Evolutionary conservation across 2,113 vertebrate species (phyloP), one percentile per base, ranked within the genome.

Genomic region (Blennius ocellaris): DNA sequence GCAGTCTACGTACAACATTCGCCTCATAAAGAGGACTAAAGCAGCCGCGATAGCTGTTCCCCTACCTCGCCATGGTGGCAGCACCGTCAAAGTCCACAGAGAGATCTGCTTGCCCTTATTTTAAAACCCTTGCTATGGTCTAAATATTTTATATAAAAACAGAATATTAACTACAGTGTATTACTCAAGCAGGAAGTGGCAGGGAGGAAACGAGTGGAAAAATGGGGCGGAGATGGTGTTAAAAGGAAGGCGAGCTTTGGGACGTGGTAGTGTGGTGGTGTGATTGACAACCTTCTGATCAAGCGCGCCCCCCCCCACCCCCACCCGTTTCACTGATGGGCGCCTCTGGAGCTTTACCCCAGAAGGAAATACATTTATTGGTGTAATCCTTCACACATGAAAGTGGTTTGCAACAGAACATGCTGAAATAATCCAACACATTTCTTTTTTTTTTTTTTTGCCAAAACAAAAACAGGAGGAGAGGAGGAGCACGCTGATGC

Each of bases 401-500:
- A 90, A 84, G 80, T 67, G 82, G 80, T 85, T 90, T 84, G 81
- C 70, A 69, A 83, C n/a, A 12, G 87, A 90, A 89, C 78, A 80
- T 88, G 87, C 82, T 71, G 52, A 82, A 92, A 91, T 92, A 90
- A 91, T 89, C 89, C 89, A 89, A 54, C 40, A 74, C 69, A 72
- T 30, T 30, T n/a, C n/a, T n/a, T n/a, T n/a, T 30, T 30, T 30
- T 30, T 30, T 30, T 30, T 30, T 30, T 67, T 51, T 55, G 73
- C 74, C 78, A 71, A 87, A 86, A 84, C 71, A 80, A 85, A 85
- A 87, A 87, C 73, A 86, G 60, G 81, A 76, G 63, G 53, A 21
- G 49, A 56, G 62, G 41, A 66, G 47, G 49, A 63, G 68, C 55
- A 65, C 0, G 7, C 66, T 60, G 45, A 68, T 12, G 47, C 52